Base-by-base conservation (phyloP, 2,113 vertebrate genomes). In the Hassar affinis region DNA sequence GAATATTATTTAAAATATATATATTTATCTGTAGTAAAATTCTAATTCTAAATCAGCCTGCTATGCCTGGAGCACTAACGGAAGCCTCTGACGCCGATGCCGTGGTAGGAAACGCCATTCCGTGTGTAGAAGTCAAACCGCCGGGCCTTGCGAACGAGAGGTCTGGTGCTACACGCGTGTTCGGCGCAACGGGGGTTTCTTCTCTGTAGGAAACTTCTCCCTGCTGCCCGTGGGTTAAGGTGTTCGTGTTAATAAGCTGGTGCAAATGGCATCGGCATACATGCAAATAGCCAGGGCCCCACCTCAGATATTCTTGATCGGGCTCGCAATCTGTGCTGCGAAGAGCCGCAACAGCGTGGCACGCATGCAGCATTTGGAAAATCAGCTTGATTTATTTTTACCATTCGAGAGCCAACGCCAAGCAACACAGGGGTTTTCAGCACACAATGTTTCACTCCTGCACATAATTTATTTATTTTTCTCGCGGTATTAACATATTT, bases 361-460 rank as follows among this genome's bases (percentile, higher is more conserved):
- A 90, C 90, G 88, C 90, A 92, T 89, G 90, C 93, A 95, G 94
- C 94, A 94, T 94, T 94, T 94, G 94, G 94, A 94, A 94, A 93
- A 94, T 94, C 94, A 94, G 94, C 94, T 94, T 95, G 94, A 95
- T 94, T 94, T 95, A 95, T 95, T 95, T 95, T 94, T 95, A 94
- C 91, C 84, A 92, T 88, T 91, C 90, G 86, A 90, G 82, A 90
- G 90, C 89, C 85, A 90, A 92, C 90, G 94, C 93, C 94, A 95
- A 95, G 91, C 93, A 90, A 94, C 94, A 94, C 93, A 94, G 93
- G 94, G 93, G 93, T 94, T 88, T 94, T 93, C 92, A 91, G 92
- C 93, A 94, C 94, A 93, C 92, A 94, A 93, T 93, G 93, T 93
- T 95, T 93, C 91, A 89, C 91, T 90, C 91, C 89, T 89, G 87